Conservation (phyloP, 2,888 invertebrate genomes). For the Brachyopa scutellaris region DNA sequence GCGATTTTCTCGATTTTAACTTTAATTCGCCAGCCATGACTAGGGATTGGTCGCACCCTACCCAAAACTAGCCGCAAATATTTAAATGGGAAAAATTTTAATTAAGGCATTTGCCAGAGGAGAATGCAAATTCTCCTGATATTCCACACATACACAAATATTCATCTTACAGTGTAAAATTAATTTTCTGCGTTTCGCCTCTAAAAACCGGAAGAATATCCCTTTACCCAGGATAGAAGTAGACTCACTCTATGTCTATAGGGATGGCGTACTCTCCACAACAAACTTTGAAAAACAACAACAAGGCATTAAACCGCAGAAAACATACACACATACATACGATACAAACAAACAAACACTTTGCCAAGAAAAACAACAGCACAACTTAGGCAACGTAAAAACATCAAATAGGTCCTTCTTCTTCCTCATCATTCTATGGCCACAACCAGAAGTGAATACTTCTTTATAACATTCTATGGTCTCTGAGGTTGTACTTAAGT, state of each 20-base stretch:
- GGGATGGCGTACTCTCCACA: not conserved
- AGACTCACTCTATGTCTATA: not conserved
- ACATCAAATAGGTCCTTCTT: not conserved
- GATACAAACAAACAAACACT: too few relatives aligned
- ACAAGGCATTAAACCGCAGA: not conserved
- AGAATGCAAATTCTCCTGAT: too few relatives aligned
- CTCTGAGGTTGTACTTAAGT: slow-evolving; percentile 52
- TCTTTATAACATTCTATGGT: slow-evolving; percentile 51
- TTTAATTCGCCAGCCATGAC: too few relatives aligned
- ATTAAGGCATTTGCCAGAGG: slow-evolving; percentile 59
- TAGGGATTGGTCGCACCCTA: too few relatives aligned
- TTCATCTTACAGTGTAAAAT: not conserved
- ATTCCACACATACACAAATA: not conserved
- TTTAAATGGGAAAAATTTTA: slow-evolving; percentile 65
- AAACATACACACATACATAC: not conserved
- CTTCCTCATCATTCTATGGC: slow-evolving; percentile 27
- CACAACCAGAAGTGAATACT: slow-evolving; percentile 46
- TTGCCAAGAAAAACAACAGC: slow-evolving; percentile 1
- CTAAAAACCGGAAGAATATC: slow-evolving; percentile 5
- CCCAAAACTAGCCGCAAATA: slow-evolving; percentile 52
- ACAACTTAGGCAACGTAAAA: not conserved
- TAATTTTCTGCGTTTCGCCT: slow-evolving; percentile 30
- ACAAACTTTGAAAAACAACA: slow-evolving; percentile 32
- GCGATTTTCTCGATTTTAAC: too few relatives aligned
- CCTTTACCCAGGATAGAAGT: not conserved